A percentile compares a stretch with the other conserved stretches of the same genome.
Evolutionary conservation across 2,888 invertebrate species (phyloP).

Genomic region (Endomychus coccineus): DNA sequence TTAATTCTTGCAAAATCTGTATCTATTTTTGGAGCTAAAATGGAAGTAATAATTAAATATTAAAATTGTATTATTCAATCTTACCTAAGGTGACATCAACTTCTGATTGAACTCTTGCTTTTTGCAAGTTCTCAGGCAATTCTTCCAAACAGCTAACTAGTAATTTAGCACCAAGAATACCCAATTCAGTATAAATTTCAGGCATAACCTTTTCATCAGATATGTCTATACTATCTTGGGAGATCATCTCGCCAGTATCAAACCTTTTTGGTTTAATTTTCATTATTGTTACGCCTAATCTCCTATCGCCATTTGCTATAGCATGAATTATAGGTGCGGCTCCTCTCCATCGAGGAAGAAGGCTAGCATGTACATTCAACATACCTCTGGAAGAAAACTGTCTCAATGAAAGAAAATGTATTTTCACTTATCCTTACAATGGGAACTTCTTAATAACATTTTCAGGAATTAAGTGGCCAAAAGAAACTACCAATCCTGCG

Average conservation of each 20-base stretch:
- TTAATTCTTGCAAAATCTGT: constrained; percentile 53
- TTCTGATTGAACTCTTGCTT: constrained; percentile 54
- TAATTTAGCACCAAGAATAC: constrained; percentile 60
- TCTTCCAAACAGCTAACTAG: constrained; percentile 55
- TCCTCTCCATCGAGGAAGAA: constrained; percentile 88
- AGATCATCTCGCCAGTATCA: constrained; percentile 68
- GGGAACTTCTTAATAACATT: constrained; percentile 69
- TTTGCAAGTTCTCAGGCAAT: constrained; percentile 53
- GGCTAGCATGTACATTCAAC: constrained; percentile 88
- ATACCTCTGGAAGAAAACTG: constrained; percentile 61
- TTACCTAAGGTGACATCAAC: constrained; percentile 64
- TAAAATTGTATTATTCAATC: constrained; percentile 8
- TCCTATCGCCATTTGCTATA: constrained; percentile 70
- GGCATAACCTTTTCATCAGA: constrained; percentile 54
- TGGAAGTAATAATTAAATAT: not conserved
- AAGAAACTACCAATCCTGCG: constrained; percentile 86
- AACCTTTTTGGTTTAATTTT: constrained; percentile 73
- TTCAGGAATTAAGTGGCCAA: constrained; percentile 83
- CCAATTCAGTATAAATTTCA: constrained; percentile 57
- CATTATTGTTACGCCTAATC: constrained; percentile 84
- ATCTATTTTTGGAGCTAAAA: constrained; percentile 65
- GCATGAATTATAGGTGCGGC: constrained; percentile 87
- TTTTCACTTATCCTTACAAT: constrained; percentile 58
- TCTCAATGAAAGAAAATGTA: not conserved
- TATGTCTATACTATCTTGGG: constrained; percentile 52